Percentiles rank a stretch among this genome's conserved stretches.
phyloP scores from a whole-genome alignment of 2,113 vertebrate genomes.

The Crotalus tigris region DNA sequence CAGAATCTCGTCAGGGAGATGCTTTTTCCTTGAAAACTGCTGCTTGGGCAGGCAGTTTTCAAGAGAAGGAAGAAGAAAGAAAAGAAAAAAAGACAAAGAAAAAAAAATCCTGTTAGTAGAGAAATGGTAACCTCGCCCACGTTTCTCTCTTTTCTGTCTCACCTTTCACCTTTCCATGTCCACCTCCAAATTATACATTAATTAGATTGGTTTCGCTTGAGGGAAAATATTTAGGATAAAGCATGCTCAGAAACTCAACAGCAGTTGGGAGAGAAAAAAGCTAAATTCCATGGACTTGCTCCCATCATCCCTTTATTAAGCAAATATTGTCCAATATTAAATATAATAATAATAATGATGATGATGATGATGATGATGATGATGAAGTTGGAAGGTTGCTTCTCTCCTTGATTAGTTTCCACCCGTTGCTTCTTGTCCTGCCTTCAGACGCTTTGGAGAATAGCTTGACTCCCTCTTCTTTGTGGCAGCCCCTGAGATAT shows the following conservation, averaged over 20 bases:
- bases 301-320: not conserved
- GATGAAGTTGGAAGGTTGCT: too few species aligned
- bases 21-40: not conserved
- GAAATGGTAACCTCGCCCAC: not conserved
- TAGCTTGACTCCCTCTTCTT: too few species aligned
- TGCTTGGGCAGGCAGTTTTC: not conserved
- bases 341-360: too few species aligned
- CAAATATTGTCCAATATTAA: not conserved
- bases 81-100: not conserved
- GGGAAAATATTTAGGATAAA: not conserved
- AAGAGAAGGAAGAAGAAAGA: not conserved
- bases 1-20: not conserved
- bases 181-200: not conserved
- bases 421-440: too few species aligned
- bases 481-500: too few species aligned
- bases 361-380: too few species aligned
- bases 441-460: too few species aligned
- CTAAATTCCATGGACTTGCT: not conserved
- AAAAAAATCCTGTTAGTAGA: not conserved
- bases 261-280: not conserved
- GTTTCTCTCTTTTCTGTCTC: not conserved
- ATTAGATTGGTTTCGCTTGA: not conserved
- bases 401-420: too few species aligned
- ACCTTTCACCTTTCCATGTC: not conserved
- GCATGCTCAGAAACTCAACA: not conserved